phyloP scores from a whole-genome alignment of 2,797 vertebrate genomes.

The Craterocephalus amniculus region DNA sequence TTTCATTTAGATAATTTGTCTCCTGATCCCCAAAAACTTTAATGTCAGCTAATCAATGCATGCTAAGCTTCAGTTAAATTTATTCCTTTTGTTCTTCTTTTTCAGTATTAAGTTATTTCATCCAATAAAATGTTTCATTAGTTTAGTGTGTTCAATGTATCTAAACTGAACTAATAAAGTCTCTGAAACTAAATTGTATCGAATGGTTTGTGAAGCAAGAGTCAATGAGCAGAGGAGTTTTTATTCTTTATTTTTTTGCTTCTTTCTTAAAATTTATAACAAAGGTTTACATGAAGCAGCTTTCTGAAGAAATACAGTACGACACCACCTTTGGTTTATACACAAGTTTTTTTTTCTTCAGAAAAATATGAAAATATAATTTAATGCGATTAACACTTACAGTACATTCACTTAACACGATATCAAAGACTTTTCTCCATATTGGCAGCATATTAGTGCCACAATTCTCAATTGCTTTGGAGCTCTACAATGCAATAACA shows the following conservation, averaged over 20 bases:
- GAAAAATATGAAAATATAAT: constrained; percentile 99
- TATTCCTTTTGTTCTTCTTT: constrained; percentile 54
- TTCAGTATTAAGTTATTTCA: constrained; percentile 73
- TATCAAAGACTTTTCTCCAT: constrained; percentile 91
- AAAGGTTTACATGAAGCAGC: constrained; percentile 95
- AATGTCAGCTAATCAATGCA: constrained; percentile 72
- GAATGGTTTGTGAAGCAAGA: constrained; percentile 12
- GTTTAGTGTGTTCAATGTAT: constrained; percentile 74
- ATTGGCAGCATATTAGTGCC: constrained; percentile 94
- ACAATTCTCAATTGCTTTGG: constrained; percentile 84
- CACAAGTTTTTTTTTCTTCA: constrained; percentile 72
- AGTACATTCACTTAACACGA: constrained; percentile 98
- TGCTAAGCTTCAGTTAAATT: constrained; percentile 69
- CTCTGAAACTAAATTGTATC: constrained; percentile 55
- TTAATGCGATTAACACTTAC: constrained; percentile 96
- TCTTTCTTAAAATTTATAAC: constrained; percentile 85
- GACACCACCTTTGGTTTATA: constrained; percentile 82
- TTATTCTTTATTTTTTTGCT: constrained; percentile 37
- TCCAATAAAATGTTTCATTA: constrained; percentile 64
- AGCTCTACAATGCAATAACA: constrained; percentile 81
- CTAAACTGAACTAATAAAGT: constrained; percentile 75
- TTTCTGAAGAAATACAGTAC: constrained; percentile 89
- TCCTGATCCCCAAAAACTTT: constrained; percentile 35
- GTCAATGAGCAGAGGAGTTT: constrained; percentile 75
- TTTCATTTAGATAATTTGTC: constrained; percentile 57